Conservation (phyloP, 2,888 invertebrate species). For the Xiphydria camelus region DNA sequence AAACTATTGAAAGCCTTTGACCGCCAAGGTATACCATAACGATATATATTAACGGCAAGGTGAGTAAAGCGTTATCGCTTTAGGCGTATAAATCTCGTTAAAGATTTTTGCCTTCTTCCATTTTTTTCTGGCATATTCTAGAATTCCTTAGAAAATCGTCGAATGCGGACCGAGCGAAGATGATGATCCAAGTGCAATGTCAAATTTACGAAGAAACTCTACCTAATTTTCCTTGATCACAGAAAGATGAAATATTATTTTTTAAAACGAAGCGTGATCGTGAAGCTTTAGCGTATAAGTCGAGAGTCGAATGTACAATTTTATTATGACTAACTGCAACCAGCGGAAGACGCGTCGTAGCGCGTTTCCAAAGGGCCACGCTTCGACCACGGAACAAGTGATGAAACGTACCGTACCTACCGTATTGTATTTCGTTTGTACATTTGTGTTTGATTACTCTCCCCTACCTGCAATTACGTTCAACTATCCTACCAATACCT, state of each 20-base stretch:
- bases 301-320: slow-evolving; percentile 39
- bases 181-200: slow-evolving; percentile 18
- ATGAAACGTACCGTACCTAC: slow-evolving; percentile 28
- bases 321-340: slow-evolving; percentile 17
- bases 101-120: slow-evolving; percentile 30
- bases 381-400: slow-evolving; percentile 28
- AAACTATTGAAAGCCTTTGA: no score
- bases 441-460: slow-evolving; percentile 44
- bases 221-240: no score
- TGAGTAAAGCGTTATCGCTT: no score
- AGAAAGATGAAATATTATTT: slow-evolving; percentile 37
- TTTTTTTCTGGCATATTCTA: slow-evolving; percentile 33
- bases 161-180: no score
- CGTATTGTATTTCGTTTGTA: slow-evolving; percentile 52
- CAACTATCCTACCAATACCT: slow-evolving; percentile 38
- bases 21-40: no score
- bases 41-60: no score
- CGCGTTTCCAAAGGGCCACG: slow-evolving; percentile 11
- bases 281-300: slow-evolving; percentile 36
- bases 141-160: slow-evolving; percentile 32
- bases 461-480: slow-evolving; percentile 40
- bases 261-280: slow-evolving; percentile 21
- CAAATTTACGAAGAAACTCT: slow-evolving; percentile 30
- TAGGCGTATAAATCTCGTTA: no score
- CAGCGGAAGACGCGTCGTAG: background rate